Evolutionary conservation across 2,888 invertebrate genomes (phyloP).

Genomic region (Drosophila engyochracea): DNA sequence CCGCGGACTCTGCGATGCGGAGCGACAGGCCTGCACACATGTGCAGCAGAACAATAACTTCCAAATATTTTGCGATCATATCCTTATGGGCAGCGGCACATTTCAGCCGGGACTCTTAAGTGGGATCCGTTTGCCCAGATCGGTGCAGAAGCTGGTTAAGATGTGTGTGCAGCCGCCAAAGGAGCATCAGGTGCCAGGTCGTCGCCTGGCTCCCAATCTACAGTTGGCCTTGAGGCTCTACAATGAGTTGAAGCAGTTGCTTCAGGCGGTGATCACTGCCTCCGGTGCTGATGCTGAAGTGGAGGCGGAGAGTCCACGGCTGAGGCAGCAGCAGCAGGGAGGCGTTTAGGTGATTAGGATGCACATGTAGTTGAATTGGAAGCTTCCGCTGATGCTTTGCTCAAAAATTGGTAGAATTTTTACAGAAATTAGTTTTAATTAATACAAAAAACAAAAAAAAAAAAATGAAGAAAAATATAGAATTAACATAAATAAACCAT

Average conservation of each 20-base stretch:
- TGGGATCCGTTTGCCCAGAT: slow-evolving; percentile 76
- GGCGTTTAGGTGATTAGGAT: slow-evolving; percentile 17
- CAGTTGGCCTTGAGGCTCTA: slow-evolving; percentile 81
- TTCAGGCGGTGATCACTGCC: slow-evolving; percentile 72
- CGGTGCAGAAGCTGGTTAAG: slow-evolving; percentile 75
- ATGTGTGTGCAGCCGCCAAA: slow-evolving; percentile 82
- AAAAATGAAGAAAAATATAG: slow-evolving; percentile 14
- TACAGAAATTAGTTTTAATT: slow-evolving; percentile 64
- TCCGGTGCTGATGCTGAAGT: slow-evolving; percentile 49
- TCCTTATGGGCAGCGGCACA: slow-evolving; percentile 79
- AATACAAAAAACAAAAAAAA: slow-evolving; percentile 13
- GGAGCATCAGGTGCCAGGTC: slow-evolving; percentile 72
- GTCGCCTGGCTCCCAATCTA: slow-evolving; percentile 78
- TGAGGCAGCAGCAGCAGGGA: slow-evolving; percentile 29
- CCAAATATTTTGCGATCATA: slow-evolving; percentile 83
- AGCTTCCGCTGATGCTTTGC: slow-evolving; percentile 30
- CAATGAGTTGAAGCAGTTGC: slow-evolving; percentile 83
- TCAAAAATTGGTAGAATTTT: slow-evolving; percentile 64
- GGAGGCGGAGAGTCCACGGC: slow-evolving; percentile 37
- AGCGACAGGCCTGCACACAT: slow-evolving; percentile 75
- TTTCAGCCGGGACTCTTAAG: slow-evolving; percentile 82
- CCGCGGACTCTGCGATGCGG: slow-evolving; percentile 80
- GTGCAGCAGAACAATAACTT: slow-evolving; percentile 84
- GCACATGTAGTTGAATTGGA: slow-evolving; percentile 30
- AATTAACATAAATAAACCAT: slow-evolving; percentile 44